These are phyloP conservation scores for Cygnus buccinator DNA, from an alignment of 2,113 vertebrate genomes.

Conservation along the genomic window DNA sequence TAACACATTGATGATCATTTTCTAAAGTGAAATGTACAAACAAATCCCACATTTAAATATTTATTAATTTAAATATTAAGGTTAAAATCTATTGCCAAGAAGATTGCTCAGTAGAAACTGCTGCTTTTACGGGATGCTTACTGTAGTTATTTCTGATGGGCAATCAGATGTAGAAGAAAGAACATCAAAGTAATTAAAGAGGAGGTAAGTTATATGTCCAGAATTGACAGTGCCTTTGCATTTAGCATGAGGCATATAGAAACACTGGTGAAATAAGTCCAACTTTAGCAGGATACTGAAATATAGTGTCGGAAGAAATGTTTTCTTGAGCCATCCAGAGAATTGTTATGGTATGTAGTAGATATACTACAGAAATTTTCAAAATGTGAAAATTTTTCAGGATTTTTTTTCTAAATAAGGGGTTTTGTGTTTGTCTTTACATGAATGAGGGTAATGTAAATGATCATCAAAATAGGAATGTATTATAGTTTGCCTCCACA, in stretches of 20 bases:
- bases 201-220: not conserved
- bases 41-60: not conserved
- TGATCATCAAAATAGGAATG: conserved; percentile 10
- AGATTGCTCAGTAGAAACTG: not conserved
- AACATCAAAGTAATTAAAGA: not conserved
- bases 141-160: not conserved
- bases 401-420: not conserved
- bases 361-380: not conserved
- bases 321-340: not conserved
- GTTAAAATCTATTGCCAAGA: not conserved
- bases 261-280: not conserved
- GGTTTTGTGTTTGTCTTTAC: not conserved
- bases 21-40: conserved; percentile 4
- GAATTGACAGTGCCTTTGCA: conserved; percentile 22
- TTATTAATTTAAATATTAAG: not conserved
- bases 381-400: not conserved
- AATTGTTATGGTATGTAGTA: not conserved
- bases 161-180: not conserved
- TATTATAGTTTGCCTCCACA: conserved; percentile 5
- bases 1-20: not conserved
- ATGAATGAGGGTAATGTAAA: not conserved
- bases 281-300: not conserved
- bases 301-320: not conserved
- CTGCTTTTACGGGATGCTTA: not conserved
- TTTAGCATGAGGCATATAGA: not conserved